Conservation (phyloP, 2,888 invertebrate genomes). For the Leptinotarsa haldemani region DNA sequence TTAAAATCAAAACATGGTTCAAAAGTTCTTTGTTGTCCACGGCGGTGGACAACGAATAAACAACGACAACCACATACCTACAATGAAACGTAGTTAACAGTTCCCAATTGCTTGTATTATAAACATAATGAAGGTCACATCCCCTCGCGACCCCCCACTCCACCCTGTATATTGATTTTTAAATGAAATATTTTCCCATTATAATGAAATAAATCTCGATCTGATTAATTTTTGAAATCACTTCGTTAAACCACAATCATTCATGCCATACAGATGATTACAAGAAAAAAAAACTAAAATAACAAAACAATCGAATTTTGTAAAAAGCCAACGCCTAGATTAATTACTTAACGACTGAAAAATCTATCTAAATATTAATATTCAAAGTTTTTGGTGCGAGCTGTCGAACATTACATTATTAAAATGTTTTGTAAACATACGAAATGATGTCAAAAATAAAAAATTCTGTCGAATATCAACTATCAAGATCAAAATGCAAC, state of each 20-base stretch:
- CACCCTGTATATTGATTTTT: conserved; percentile 55
- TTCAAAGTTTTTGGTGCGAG: neutral
- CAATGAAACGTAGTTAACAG: neutral
- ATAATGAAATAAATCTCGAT: neutral
- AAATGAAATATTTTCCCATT: conserved; percentile 18
- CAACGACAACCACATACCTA: too few species aligned
- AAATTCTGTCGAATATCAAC: conserved; percentile 56
- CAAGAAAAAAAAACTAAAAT: neutral
- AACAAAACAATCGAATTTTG: neutral
- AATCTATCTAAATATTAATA: too few species aligned
- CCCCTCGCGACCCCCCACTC: conserved; percentile 36
- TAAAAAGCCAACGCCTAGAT: conserved; percentile 29
- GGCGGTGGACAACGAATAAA: too few species aligned
- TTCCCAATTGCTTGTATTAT: conserved; percentile 23
- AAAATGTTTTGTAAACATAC: conserved; percentile 39
- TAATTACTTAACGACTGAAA: too few species aligned
- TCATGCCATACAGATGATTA: too few species aligned
- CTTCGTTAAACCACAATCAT: too few species aligned
- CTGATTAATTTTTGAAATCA: too few species aligned
- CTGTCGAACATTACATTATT: conserved; percentile 32
- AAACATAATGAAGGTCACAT: conserved; percentile 36
- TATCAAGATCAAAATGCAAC: conserved; percentile 52
- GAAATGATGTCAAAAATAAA: conserved; percentile 43
- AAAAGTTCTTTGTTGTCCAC: too few species aligned
- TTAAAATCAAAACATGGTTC: too few species aligned